Percentiles rank a stretch among this genome's conserved stretches.
phyloP scores from a whole-genome alignment of 1,140 invertebrate genomes.

The Aricia agestis region DNA sequence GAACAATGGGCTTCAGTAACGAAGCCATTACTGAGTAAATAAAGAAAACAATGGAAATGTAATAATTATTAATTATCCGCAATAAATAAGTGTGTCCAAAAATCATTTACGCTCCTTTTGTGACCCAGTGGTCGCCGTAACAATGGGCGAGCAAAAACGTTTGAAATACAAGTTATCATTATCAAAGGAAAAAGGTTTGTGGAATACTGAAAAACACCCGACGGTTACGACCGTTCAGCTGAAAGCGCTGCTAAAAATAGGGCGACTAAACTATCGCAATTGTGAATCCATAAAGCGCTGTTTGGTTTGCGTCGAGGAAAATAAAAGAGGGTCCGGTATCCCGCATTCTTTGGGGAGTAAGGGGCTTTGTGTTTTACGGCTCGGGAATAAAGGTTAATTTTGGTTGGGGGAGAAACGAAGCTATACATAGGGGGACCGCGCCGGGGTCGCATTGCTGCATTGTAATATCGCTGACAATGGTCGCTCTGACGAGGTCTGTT shows the following conservation, averaged over 20 bases:
- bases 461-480: constrained; percentile 59
- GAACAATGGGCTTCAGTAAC: background rate
- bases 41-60: background rate
- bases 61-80: constrained; percentile 1
- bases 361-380: constrained; percentile 28
- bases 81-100: background rate
- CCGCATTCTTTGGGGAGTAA: constrained; percentile 25
- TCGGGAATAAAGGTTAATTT: constrained; percentile 27
- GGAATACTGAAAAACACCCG: background rate
- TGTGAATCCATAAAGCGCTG: constrained; percentile 23
- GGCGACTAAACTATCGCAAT: background rate
- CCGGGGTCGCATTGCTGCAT: constrained; percentile 48
- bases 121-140: background rate
- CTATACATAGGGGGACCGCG: constrained; percentile 60
- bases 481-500: constrained; percentile 56
- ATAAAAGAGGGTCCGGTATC: constrained; percentile 57
- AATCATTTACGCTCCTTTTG: background rate
- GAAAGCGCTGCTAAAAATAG: background rate
- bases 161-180: background rate
- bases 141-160: background rate
- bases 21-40: background rate
- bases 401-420: constrained; percentile 23
- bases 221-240: background rate
- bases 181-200: background rate
- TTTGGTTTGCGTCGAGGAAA: constrained; percentile 38